Conservation (phyloP, 2,888 invertebrate species). For the Pseudoips prasinana region DNA sequence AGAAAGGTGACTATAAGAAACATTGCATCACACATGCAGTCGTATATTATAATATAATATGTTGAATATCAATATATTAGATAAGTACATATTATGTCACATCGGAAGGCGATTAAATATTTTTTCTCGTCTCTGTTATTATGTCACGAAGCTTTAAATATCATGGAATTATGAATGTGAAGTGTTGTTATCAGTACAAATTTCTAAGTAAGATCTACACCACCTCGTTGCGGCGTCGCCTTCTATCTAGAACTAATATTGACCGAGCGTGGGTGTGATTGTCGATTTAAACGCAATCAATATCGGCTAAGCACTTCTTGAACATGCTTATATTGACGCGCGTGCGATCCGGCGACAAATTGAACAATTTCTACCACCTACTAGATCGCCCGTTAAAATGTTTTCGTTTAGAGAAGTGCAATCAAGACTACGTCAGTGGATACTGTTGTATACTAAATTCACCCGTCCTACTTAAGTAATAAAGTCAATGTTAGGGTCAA, state of each 20-base stretch:
- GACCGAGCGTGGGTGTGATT: slow-evolving; percentile 68
- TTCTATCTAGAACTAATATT: slow-evolving; percentile 72
- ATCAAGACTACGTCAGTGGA: too few relatives aligned
- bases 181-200: slow-evolving; percentile 65
- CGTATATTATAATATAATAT: too few relatives aligned
- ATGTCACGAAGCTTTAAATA: too few relatives aligned
- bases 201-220: slow-evolving; percentile 63
- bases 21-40: too few relatives aligned
- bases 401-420: slow-evolving; percentile 16
- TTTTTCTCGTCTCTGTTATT: too few relatives aligned
- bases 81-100: too few relatives aligned
- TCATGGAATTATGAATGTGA: slow-evolving; percentile 46
- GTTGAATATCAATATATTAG: too few relatives aligned
- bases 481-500: too few relatives aligned
- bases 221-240: slow-evolving; percentile 52
- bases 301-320: slow-evolving; percentile 46
- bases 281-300: slow-evolving; percentile 68
- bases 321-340: slow-evolving; percentile 45
- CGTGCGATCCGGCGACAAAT: slow-evolving; percentile 36
- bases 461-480: too few relatives aligned
- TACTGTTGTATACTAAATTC: too few relatives aligned
- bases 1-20: too few relatives aligned
- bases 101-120: too few relatives aligned
- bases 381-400: slow-evolving; percentile 23
- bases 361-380: slow-evolving; percentile 38